Percentiles rank a stretch among this genome's conserved stretches.
phyloP scores from a whole-genome alignment of 2,888 invertebrate species.

The Tromatobia lineatoria region DNA sequence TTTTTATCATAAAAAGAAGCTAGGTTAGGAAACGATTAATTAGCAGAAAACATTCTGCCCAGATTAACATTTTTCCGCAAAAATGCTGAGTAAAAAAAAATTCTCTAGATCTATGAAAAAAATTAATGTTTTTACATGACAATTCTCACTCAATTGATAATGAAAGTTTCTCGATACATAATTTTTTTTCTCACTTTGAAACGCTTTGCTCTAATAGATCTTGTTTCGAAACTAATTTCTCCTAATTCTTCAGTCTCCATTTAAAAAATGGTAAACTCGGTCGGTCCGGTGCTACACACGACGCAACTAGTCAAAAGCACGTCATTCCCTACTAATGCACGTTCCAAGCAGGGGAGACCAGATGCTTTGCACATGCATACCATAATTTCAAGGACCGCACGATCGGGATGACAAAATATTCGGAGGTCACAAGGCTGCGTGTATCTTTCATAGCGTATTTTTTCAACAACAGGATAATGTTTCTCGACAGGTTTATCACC shows the following conservation, averaged over 20 bases:
- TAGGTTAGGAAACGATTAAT: no score
- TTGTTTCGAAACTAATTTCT: constrained; percentile 29
- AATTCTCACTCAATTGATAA: not conserved
- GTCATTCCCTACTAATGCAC: constrained; percentile 22
- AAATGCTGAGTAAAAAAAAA: no score
- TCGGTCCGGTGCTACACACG: constrained; percentile 1
- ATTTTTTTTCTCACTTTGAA: not conserved
- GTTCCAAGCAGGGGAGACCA: constrained; percentile 18
- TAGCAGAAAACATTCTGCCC: no score
- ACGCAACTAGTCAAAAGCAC: constrained; percentile 13
- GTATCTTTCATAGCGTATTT: constrained; percentile 2
- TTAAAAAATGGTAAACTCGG: constrained; percentile 26
- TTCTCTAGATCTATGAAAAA: no score
- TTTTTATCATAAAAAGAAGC: no score
- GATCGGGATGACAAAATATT: constrained; percentile 28
- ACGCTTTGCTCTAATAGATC: not conserved
- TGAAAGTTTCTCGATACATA: not conserved
- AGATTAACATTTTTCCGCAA: no score
- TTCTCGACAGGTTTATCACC: constrained; percentile 16
- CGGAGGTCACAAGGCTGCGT: not conserved
- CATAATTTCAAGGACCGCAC: constrained; percentile 53
- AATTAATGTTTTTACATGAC: not conserved
- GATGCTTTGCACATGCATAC: constrained; percentile 61
- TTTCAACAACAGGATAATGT: not conserved
- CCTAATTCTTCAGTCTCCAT: not conserved